These are phyloP conservation scores for Platichthys flesus DNA, from an alignment of 2,113 vertebrate species.

Conservation along the genomic window DNA sequence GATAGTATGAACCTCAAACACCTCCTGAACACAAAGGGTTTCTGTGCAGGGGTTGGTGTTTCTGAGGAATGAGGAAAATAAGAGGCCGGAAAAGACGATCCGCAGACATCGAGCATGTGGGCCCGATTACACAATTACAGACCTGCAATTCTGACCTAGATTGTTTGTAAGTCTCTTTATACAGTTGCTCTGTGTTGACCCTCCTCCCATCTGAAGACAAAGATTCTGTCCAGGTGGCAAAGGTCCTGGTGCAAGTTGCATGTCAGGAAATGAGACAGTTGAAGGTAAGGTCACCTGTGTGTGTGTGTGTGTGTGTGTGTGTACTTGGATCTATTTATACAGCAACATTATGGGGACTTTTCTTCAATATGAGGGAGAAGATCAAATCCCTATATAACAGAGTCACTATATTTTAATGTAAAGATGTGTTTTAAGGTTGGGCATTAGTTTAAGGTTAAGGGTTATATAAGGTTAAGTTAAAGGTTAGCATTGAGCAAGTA, in stretches of 20 bases:
- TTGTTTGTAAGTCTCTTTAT: constrained; percentile 25
- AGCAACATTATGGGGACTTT: neutral
- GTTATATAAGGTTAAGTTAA: no score
- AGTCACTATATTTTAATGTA: no score
- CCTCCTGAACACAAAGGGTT: no score
- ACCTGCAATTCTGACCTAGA: neutral
- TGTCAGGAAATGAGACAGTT: constrained; percentile 50
- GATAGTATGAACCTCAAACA: no score
- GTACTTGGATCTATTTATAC: neutral
- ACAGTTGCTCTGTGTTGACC: constrained; percentile 2
- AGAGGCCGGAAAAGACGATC: neutral
- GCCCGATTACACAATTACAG: neutral
- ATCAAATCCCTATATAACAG: no score
- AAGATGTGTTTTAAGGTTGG: no score
- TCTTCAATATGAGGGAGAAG: neutral
- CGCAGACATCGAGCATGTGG: neutral
- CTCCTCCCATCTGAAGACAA: constrained; percentile 17
- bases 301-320: constrained; percentile 10
- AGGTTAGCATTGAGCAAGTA: no score
- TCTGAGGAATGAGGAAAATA: neutral
- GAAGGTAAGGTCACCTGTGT: constrained; percentile 50
- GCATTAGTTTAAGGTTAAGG: no score
- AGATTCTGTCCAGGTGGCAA: neutral
- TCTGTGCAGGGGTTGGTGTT: no score
- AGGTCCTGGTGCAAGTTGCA: constrained; percentile 4